Evolutionary conservation across 2,113 vertebrate genomes (phyloP).

Genomic region (Chiloscyllium plagiosum): DNA sequence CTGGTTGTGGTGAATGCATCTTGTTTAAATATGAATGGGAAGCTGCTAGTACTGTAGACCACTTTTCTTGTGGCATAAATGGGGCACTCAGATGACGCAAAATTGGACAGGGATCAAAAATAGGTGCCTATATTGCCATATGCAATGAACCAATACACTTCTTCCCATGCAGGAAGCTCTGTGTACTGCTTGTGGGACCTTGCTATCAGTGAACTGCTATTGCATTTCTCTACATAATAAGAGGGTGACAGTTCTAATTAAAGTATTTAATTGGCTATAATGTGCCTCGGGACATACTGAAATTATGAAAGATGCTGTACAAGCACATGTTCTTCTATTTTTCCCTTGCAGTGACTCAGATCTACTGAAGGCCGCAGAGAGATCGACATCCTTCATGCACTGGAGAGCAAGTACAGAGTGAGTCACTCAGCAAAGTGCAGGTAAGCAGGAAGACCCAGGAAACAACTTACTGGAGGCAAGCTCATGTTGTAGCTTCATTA

Average conservation of each 20-base stretch:
- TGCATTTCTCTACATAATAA: background rate
- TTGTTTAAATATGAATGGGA: background rate
- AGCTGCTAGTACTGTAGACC: background rate
- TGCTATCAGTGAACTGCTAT: background rate
- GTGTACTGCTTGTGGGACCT: too few species aligned
- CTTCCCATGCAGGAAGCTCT: too few species aligned
- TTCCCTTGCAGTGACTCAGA: background rate
- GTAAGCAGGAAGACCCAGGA: background rate
- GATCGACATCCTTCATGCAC: background rate
- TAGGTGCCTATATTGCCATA: too few species aligned
- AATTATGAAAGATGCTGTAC: background rate
- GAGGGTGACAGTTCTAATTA: background rate
- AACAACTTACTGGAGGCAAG: background rate
- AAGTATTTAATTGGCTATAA: background rate
- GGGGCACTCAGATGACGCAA: too few species aligned
- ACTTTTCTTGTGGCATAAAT: background rate
- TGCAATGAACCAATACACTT: too few species aligned
- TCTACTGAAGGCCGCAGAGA: too few species aligned
- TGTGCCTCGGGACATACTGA: background rate
- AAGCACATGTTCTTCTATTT: background rate
- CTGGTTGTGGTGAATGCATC: background rate
- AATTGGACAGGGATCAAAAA: too few species aligned
- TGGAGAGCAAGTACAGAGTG: background rate
- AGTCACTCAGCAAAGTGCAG: background rate
- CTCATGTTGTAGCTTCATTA: background rate